Base-by-base conservation (phyloP, 2,888 invertebrate genomes). In the Epinotia demarniana region DNA sequence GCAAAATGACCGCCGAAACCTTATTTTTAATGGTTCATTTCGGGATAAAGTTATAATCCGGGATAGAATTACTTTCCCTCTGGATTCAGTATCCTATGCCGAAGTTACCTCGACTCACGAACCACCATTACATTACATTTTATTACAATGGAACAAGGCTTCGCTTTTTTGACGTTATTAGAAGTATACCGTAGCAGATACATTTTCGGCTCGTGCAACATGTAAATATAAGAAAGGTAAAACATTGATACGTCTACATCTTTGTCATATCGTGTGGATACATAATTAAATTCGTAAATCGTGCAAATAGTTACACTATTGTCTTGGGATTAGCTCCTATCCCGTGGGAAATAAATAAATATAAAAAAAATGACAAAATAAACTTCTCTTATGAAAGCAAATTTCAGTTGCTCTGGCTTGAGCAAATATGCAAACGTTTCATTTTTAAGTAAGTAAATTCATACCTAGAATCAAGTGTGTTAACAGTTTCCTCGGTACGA, bases 91-190 rank as follows among this genome's bases (percentile, higher is more conserved):
- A 81, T 84, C 84, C 84, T 80, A 83, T 81, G 83, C 84, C 85
- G 85, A 88, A 89, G 87, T 86, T 88, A 86, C 85, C 81, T 81
- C 82, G 82, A 81, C 80, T 81, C 82, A 81, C 83, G 83, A 84
- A 82, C 85, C 83, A 84, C 86, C 89, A 90, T 91, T 90, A 89
- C 89, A 90, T 91, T 90, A 89, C 85, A 80, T 90, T 92, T 92
- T 90, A 92, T 90, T 90, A 89, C 86, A 83, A 87, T 87, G 87
- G 85, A 89, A 92, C 92, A 91, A 83, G 88, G 83, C 82, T 91
- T 90, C 88, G 88, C 90, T 91, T 91, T 90, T 90, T 90, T 89
- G 86, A 84, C 84, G 84, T 61, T 61, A 68, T 33, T 85, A 87
- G 85, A 89, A 88, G 88, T 86, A 88, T 86, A 86, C 87, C 84